Conservation (phyloP, 1,140 invertebrate genomes). For the Solenopsis invicta region DNA sequence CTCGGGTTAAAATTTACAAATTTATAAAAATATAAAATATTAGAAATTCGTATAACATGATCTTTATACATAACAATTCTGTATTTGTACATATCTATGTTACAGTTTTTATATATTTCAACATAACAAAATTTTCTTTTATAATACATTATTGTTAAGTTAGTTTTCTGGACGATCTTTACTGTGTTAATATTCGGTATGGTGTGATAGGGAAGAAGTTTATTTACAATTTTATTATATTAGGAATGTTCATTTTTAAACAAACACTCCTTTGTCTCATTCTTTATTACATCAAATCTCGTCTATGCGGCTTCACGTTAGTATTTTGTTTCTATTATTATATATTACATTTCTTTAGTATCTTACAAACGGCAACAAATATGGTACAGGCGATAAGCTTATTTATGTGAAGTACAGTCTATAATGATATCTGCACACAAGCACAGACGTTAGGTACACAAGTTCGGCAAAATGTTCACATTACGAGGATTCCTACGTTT, state of each 20-base stretch:
- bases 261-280: slow-evolving; percentile 1
- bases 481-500: neutral
- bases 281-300: neutral
- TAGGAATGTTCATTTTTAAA: neutral
- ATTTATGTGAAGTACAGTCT: slow-evolving; percentile 34
- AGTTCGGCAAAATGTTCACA: neutral
- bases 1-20: neutral
- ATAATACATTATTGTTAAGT: slow-evolving; percentile 21
- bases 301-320: neutral
- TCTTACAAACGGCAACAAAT: slow-evolving; percentile 50
- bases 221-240: slow-evolving; percentile 12
- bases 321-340: neutral
- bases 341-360: slow-evolving; percentile 15
- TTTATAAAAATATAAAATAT: neutral
- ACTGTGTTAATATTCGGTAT: neutral
- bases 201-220: neutral
- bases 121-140: neutral
- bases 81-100: slow-evolving; percentile 25
- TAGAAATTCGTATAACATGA: neutral
- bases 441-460: slow-evolving; percentile 12
- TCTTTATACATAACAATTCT: neutral
- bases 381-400: neutral
- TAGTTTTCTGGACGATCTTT: slow-evolving; percentile 10
- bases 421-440: neutral
- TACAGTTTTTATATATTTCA: slow-evolving; percentile 41